These are phyloP conservation scores for Rhodophaea formosa DNA, from an alignment of 2,888 invertebrate genomes.

Conservation along the genomic window DNA sequence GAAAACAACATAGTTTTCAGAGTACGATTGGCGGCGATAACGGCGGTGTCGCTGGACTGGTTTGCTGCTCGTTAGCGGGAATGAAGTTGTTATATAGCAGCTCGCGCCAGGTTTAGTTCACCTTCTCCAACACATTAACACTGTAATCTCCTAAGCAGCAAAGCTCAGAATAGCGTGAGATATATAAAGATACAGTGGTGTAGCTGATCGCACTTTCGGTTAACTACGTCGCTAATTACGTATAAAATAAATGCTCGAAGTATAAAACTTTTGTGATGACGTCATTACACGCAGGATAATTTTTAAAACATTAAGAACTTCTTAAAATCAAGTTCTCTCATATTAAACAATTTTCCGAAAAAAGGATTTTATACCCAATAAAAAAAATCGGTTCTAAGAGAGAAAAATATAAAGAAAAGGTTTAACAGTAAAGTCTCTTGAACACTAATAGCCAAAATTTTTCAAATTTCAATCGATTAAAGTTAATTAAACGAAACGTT, in stretches of 20 bases:
- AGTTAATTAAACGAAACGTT: slow-evolving; percentile 11
- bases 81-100: slow-evolving; percentile 74
- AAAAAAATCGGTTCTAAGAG: no score
- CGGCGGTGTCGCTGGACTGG: slow-evolving; percentile 34
- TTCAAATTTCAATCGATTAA: neutral
- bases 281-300: no score
- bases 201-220: slow-evolving; percentile 15
- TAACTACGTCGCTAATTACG: slow-evolving; percentile 14
- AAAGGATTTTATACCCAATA: no score
- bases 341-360: no score
- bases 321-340: no score
- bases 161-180: neutral
- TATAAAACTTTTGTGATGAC: neutral
- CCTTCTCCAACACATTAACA: slow-evolving; percentile 19
- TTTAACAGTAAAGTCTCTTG: no score
- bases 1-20: slow-evolving; percentile 20
- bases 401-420: no score
- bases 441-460: neutral
- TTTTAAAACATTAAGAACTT: no score
- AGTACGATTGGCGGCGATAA: slow-evolving; percentile 36
- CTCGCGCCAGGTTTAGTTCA: slow-evolving; percentile 62
- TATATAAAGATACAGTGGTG: neutral
- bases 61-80: slow-evolving; percentile 61
- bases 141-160: slow-evolving; percentile 18
- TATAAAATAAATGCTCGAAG: slow-evolving; percentile 2